phyloP scores from a whole-genome alignment of 2,888 invertebrate species.

The Nephrotoma guestfalica region DNA sequence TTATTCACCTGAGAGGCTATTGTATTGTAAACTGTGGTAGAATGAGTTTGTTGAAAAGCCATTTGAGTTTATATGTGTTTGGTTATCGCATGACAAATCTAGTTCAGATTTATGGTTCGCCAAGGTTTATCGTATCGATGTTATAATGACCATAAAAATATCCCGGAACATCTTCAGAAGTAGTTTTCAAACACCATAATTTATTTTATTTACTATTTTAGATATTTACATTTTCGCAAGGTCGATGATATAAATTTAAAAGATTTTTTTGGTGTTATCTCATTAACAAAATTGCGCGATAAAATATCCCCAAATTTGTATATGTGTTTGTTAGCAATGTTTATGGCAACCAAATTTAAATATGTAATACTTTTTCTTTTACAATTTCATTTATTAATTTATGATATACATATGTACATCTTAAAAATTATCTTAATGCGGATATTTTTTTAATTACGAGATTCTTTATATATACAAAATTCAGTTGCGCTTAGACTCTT shows the following conservation, averaged over 20 bases:
- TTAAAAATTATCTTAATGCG: neutral
- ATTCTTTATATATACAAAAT: neutral
- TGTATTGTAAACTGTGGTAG: no score
- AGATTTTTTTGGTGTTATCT: neutral
- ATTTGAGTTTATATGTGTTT: no score
- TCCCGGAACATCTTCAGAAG: neutral
- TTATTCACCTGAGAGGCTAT: no score
- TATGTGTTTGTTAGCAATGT: neutral
- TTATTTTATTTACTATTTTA: neutral
- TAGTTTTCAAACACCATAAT: neutral
- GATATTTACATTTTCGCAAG: neutral
- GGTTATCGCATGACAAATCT: no score
- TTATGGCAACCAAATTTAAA: neutral
- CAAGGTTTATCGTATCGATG: neutral
- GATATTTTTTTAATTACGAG: neutral
- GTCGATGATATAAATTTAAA: neutral
- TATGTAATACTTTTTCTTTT: neutral
- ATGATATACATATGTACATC: neutral
- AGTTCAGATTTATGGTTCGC: no score
- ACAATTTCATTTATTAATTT: neutral
- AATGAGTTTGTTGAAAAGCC: no score
- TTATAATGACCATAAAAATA: neutral
- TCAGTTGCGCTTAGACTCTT: neutral
- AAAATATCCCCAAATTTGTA: neutral
- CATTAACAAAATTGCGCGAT: neutral